Conservation (phyloP, 2,113 vertebrate genomes). For the Gopherus evgoodei region DNA sequence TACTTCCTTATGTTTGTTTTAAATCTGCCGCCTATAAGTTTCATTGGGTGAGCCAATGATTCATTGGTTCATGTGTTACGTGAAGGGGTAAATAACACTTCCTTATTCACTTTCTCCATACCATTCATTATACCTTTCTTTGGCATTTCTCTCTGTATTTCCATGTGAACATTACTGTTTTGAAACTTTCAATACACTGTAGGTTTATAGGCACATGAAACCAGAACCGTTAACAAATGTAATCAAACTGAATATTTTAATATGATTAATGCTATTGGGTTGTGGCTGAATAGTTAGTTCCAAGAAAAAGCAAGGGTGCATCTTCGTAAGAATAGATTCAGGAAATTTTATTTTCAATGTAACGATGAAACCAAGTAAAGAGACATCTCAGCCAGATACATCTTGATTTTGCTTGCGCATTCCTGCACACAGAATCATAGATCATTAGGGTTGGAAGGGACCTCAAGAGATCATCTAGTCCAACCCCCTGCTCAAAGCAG, state of each 20-base stretch:
- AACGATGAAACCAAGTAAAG: constrained; percentile 12
- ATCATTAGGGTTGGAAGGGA: no score
- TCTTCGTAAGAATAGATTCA: neutral
- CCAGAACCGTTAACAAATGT: neutral
- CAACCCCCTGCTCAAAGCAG: no score
- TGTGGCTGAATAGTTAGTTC: neutral
- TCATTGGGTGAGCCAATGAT: neutral
- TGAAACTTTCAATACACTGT: neutral
- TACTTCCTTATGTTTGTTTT: neutral
- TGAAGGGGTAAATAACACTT: neutral
- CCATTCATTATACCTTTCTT: neutral
- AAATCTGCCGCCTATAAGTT: neutral
- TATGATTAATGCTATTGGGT: neutral
- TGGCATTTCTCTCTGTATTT: neutral
- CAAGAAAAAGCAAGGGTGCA: neutral
- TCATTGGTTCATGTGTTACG: neutral
- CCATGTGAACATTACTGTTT: neutral
- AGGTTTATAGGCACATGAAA: neutral
- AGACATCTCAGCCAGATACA: constrained; percentile 43
- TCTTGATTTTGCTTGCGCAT: constrained; percentile 62
- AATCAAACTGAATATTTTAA: neutral
- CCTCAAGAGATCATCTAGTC: no score
- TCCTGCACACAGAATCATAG: constrained; percentile 6
- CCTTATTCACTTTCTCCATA: neutral
- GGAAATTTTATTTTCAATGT: constrained; percentile 14